phyloP scores from a whole-genome alignment of 2,888 invertebrate species.

The Colostygia pectinataria region DNA sequence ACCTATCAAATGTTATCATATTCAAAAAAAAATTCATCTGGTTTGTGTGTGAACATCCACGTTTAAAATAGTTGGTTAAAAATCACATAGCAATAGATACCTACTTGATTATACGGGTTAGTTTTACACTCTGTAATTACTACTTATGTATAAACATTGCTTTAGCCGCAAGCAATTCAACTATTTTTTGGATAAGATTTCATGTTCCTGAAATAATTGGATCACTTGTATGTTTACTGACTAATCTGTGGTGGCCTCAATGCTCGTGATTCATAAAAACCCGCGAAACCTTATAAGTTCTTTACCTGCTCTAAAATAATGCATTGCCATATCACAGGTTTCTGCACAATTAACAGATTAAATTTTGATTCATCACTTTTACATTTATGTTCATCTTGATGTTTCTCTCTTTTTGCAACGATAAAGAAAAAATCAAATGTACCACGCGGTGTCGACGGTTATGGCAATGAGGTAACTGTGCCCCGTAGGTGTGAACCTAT shows the following conservation, averaged over 20 bases:
- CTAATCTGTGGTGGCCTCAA: constrained; percentile 54
- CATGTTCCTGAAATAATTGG: constrained; percentile 32
- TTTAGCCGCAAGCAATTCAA: constrained; percentile 22
- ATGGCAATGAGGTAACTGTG: constrained; percentile 93
- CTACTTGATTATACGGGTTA: too few relatives aligned
- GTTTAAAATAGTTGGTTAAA: not conserved
- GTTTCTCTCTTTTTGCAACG: constrained; percentile 84
- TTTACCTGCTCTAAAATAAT: constrained; percentile 27
- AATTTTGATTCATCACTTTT: constrained; percentile 49
- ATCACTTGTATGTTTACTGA: constrained; percentile 42
- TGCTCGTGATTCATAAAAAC: constrained; percentile 30
- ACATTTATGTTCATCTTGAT: constrained; percentile 76
- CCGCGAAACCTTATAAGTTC: constrained; percentile 31
- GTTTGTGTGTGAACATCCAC: too few relatives aligned
- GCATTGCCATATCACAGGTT: constrained; percentile 51
- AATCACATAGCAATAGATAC: constrained; percentile 17
- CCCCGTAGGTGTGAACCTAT: constrained; percentile 74
- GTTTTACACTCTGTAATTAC: constrained; percentile 6
- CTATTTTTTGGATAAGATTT: constrained; percentile 11
- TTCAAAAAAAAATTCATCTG: too few relatives aligned
- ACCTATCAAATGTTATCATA: too few relatives aligned
- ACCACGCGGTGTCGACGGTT: constrained; percentile 96
- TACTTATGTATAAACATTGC: constrained; percentile 20
- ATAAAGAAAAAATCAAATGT: constrained; percentile 94
- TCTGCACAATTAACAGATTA: constrained; percentile 46